phyloP scores from a whole-genome alignment of 2,888 invertebrate species.

The Oscheius myriophilus region DNA sequence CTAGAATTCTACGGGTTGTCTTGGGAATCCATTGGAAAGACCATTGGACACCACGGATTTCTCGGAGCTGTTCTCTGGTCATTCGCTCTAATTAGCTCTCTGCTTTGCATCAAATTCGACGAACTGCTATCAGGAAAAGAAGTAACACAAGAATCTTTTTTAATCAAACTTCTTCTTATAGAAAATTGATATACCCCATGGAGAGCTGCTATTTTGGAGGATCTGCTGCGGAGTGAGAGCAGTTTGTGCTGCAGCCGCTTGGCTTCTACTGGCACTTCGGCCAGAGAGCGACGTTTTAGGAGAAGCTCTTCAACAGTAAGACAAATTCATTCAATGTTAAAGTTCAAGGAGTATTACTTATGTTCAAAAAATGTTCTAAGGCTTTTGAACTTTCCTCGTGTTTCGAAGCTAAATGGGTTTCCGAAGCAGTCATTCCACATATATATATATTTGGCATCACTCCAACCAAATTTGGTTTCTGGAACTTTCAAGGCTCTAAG shows the following conservation, averaged over 20 bases:
- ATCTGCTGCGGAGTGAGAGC: conserved; percentile 37
- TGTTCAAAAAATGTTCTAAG: too few relatives aligned
- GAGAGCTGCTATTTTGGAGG: conserved; percentile 32
- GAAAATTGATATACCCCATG: not conserved
- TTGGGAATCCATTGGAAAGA: not conserved
- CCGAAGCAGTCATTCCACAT: too few relatives aligned
- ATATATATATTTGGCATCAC: too few relatives aligned
- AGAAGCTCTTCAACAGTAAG: conserved; percentile 21
- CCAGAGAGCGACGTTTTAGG: conserved; percentile 40
- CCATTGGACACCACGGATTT: conserved; percentile 35
- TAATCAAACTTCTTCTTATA: conserved; percentile 6
- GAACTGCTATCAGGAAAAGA: conserved; percentile 3
- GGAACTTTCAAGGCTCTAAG: too few relatives aligned
- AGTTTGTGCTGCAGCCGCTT: conserved; percentile 33
- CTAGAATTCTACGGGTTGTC: conserved; percentile 17
- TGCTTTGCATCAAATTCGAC: conserved; percentile 41
- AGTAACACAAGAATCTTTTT: not conserved
- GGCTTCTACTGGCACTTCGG: conserved; percentile 39
- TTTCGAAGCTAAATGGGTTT: too few relatives aligned
- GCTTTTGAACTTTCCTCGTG: too few relatives aligned
- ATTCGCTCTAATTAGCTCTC: conserved; percentile 32
- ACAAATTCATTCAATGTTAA: not conserved
- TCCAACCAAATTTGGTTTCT: too few relatives aligned
- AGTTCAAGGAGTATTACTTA: too few relatives aligned
- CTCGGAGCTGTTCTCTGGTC: conserved; percentile 40